A percentile compares a stretch with the other conserved stretches of the same genome.
These are phyloP conservation scores for Nesometra sesokonis DNA, from an alignment of 35 echinoderm and acorn worm species.

Conservation along the genomic window DNA sequence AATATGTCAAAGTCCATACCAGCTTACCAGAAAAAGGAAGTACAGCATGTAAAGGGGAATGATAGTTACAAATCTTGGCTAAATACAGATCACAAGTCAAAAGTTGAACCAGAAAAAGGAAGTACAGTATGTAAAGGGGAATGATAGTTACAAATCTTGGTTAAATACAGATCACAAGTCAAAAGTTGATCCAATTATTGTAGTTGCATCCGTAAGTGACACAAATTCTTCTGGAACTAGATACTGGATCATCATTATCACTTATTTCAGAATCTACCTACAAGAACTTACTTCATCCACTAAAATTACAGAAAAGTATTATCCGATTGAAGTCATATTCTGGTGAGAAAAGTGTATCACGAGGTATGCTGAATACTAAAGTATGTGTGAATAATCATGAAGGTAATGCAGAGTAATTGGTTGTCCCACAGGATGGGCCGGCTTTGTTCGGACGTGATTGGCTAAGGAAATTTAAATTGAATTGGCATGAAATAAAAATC, in stretches of 20 bases:
- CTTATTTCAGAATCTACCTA: neutral
- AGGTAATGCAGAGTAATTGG: neutral
- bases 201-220: neutral
- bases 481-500: slow-evolving; percentile 16
- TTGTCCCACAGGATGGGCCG: slow-evolving; percentile 13
- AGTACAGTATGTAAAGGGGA: neutral
- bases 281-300: neutral
- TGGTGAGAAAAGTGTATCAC: neutral
- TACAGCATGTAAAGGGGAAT: neutral
- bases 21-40: neutral
- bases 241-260: neutral
- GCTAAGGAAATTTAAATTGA: slow-evolving; percentile 5
- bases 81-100: neutral
- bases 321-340: slow-evolving; percentile 18
- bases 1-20: neutral
- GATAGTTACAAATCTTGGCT: neutral
- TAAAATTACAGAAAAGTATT: neutral
- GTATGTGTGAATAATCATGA: neutral
- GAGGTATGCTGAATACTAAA: neutral
- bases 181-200: neutral
- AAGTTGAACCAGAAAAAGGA: neutral
- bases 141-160: neutral
- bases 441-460: slow-evolving; percentile 14
- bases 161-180: neutral
- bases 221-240: neutral